phyloP scores from a whole-genome alignment of 2,888 invertebrate genomes.

The Portevinia maculata region DNA sequence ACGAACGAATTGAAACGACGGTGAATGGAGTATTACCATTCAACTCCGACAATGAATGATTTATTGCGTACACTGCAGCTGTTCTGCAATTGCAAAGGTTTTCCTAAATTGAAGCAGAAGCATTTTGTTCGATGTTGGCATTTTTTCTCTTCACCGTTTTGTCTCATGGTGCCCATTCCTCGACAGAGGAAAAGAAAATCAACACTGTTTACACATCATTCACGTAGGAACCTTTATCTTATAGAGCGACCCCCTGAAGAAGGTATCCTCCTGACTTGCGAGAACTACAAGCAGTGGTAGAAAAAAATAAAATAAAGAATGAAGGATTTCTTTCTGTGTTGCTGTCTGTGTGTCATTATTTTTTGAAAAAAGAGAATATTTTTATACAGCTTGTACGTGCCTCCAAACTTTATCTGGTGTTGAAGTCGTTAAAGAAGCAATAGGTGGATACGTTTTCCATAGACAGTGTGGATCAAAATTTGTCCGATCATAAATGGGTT shows the following conservation, averaged over 20 bases:
- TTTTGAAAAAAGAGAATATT: constrained; percentile 30
- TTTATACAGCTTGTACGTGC: constrained; percentile 58
- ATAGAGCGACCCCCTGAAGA: constrained; percentile 40
- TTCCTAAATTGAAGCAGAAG: constrained; percentile 69
- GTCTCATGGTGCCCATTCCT: constrained; percentile 46
- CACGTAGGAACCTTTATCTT: constrained; percentile 32
- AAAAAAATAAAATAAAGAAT: constrained; percentile 30
- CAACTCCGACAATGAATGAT: constrained; percentile 75
- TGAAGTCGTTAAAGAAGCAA: constrained; percentile 25
- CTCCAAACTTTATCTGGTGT: constrained; percentile 52
- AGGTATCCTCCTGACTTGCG: constrained; percentile 56
- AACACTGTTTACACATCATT: constrained; percentile 40
- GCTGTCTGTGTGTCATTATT: constrained; percentile 44
- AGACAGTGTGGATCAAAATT: constrained; percentile 7
- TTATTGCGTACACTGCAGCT: constrained; percentile 76
- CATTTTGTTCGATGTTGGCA: constrained; percentile 37
- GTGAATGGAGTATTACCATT: constrained; percentile 67
- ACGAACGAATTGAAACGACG: constrained; percentile 46
- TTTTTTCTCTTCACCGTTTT: constrained; percentile 19
- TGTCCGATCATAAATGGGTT: no score
- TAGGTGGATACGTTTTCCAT: constrained; percentile 20
- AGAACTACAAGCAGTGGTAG: constrained; percentile 20
- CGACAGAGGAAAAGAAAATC: constrained; percentile 40
- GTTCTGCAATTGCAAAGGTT: constrained; percentile 73
- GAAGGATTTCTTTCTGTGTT: constrained; percentile 57